phyloP scores from a whole-genome alignment of 2,888 invertebrate genomes.

The Napeogenes inachia region DNA sequence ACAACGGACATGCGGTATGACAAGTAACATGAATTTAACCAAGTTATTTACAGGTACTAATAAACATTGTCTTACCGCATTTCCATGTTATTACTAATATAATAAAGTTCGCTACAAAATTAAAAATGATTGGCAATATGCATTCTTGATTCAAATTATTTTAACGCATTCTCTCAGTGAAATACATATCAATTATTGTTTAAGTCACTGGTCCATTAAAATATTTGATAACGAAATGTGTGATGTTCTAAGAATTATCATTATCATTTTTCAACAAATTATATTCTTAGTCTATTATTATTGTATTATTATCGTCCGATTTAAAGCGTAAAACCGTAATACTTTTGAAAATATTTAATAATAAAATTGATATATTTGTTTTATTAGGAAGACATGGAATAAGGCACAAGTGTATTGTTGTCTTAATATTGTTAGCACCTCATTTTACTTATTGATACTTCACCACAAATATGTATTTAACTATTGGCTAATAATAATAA shows the following conservation, averaged over 20 bases:
- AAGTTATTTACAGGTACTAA: background rate
- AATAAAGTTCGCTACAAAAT: background rate
- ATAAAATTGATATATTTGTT: constrained; percentile 29
- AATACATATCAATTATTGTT: constrained; percentile 28
- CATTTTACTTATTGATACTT: constrained; percentile 23
- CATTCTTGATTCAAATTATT: background rate
- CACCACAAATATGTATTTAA: constrained; percentile 15
- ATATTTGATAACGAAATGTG: constrained; percentile 47
- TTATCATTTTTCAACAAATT: constrained; percentile 38
- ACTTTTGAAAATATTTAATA: constrained; percentile 51
- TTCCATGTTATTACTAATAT: constrained; percentile 12
- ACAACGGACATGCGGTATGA: constrained; percentile 21
- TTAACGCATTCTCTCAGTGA: background rate
- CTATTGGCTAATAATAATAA: constrained; percentile 6
- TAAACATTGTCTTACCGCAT: constrained; percentile 16
- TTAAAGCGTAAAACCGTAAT: constrained; percentile 75
- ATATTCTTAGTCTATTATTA: constrained; percentile 33
- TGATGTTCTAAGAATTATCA: constrained; percentile 26
- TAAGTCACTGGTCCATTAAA: constrained; percentile 40
- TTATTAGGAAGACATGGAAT: constrained; percentile 53
- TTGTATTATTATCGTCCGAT: constrained; percentile 56
- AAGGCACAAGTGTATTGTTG: constrained; percentile 52
- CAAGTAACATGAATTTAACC: constrained; percentile 11
- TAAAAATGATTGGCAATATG: background rate
- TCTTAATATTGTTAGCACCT: constrained; percentile 33